These are phyloP conservation scores for Dasyurus viverrinus DNA, from an alignment of 2,113 vertebrate species.

Conservation along the genomic window DNA sequence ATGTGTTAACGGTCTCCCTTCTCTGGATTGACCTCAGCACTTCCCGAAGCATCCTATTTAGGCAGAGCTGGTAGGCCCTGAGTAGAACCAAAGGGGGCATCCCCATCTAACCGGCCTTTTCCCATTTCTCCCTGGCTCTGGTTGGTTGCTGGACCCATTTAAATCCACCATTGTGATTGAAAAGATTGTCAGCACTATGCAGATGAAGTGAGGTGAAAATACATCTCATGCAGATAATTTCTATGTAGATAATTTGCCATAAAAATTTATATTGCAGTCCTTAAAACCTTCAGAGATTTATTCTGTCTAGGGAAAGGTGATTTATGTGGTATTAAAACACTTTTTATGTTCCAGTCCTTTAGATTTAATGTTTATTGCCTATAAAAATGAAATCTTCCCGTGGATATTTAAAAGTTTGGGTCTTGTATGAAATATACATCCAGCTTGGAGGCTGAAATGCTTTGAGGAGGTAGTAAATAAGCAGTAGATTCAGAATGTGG, in stretches of 20 bases:
- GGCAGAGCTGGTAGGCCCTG: neutral
- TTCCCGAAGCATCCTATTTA: neutral
- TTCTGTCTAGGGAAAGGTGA: constrained; percentile 88
- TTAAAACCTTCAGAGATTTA: constrained; percentile 89
- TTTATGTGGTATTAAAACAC: constrained; percentile 89
- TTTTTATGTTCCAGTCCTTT: constrained; percentile 90
- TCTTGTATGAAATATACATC: constrained; percentile 85
- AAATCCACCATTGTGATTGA: constrained; percentile 75
- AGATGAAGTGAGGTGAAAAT: constrained; percentile 85
- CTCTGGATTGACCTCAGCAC: neutral
- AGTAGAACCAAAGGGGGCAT: neutral
- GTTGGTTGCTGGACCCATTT: constrained; percentile 66
- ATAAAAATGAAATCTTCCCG: constrained; percentile 90
- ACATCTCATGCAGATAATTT: constrained; percentile 88
- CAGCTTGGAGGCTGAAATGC: constrained; percentile 78
- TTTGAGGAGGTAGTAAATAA: constrained; percentile 84
- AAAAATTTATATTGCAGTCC: constrained; percentile 88
- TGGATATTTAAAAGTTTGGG: constrained; percentile 89
- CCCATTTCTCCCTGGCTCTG: neutral
- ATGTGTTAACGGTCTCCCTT: neutral
- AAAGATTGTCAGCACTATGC: constrained; percentile 85
- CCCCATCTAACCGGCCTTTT: no score
- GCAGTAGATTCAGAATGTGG: constrained; percentile 35
- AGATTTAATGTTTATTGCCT: constrained; percentile 92
- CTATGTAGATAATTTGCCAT: constrained; percentile 90